Evolutionary conservation across 37 sponge, comb jelly and placozoan species (phyloP), one percentile per base, ranked within the genome.

Genomic region (Amphimedon queenslandica): DNA sequence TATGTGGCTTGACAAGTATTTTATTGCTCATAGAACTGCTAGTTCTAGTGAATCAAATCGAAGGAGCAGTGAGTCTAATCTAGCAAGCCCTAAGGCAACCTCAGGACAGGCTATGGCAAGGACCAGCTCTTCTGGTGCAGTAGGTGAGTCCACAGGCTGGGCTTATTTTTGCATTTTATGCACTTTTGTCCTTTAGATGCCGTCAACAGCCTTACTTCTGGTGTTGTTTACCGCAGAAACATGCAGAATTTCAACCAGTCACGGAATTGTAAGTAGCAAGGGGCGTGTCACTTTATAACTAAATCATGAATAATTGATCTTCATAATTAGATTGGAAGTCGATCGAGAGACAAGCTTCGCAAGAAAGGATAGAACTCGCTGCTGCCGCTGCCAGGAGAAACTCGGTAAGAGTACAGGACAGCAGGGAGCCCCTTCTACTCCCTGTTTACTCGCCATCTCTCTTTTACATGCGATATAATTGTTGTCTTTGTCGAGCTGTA

Each of bases 361-460:
- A 60, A n/a, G 61, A 47, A 47, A 47, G 53, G 13, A 47, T 47
- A 60, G 61, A 60, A n/a, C 28, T 25, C 5, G 21, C 61, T 60
- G 51, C 51, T 47, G 51, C 51, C 13, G 51, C 51, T 47, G 61
- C 27, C 23, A 60, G 28, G 27, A n/a, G 27, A 25, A 11, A 60
- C 61, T 60, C 61, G 53, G 53, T 47, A 47, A 47, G 53, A 47
- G 13, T 47, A 47, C 53, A n/a, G n/a, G n/a, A n/a, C n/a, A n/a
- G n/a, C n/a, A n/a, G n/a, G n/a, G n/a, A n/a, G n/a, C n/a, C n/a
- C n/a, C n/a, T n/a, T n/a, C n/a, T n/a, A n/a, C n/a, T n/a, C n/a
- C n/a, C n/a, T n/a, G n/a, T n/a, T n/a, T n/a, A n/a, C n/a, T n/a
- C n/a, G n/a, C n/a, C n/a, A n/a, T n/a, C n/a, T n/a, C n/a, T n/a